Conservation (phyloP, 2,797 vertebrate genomes). For the Semotilus atromaculatus region DNA sequence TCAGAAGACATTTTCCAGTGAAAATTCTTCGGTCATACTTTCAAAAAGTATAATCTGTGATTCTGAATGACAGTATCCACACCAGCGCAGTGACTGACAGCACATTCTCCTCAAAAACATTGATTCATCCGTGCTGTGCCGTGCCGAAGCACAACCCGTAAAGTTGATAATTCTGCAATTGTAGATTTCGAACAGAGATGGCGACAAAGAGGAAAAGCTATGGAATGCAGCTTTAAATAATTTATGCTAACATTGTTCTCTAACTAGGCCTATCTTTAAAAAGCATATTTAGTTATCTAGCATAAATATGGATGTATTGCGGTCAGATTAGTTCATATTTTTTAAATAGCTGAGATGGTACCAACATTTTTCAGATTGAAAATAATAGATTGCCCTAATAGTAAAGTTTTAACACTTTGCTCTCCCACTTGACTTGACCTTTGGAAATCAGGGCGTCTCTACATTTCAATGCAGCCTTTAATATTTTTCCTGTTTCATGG, state of each 20-base stretch:
- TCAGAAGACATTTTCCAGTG: too few relatives aligned
- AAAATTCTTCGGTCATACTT: too few relatives aligned
- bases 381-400: neutral
- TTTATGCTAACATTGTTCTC: neutral
- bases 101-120: too few relatives aligned
- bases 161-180: too few relatives aligned
- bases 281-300: neutral
- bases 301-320: neutral
- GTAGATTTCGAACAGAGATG: too few relatives aligned
- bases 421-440: constrained; percentile 43
- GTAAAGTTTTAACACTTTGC: constrained; percentile 41
- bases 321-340: neutral
- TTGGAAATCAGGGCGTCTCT: neutral
- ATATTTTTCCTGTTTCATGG: constrained; percentile 27
- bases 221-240: neutral
- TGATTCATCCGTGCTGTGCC: too few relatives aligned
- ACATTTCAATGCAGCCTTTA: neutral
- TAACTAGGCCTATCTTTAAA: neutral
- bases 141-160: too few relatives aligned
- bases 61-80: too few relatives aligned
- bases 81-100: too few relatives aligned
- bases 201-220: too few relatives aligned
- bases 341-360: neutral
- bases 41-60: too few relatives aligned
- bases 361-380: neutral